Percentiles rank a stretch among this genome's conserved stretches.
phyloP scores from a whole-genome alignment of 1,140 invertebrate species.

The Ceratitis capitata region DNA sequence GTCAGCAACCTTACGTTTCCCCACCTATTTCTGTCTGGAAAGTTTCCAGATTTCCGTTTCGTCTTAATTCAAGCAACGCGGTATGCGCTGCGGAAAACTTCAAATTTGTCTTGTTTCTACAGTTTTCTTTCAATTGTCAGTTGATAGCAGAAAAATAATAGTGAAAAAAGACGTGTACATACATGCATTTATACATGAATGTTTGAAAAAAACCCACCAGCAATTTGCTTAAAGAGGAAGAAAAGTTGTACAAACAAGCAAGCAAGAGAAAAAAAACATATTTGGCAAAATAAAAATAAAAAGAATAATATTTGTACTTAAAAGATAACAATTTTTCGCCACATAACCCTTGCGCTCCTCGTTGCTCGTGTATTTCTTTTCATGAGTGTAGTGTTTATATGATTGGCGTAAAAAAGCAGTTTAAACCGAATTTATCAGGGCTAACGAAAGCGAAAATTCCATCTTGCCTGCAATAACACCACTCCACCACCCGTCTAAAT shows the following conservation, averaged over 20 bases:
- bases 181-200: not conserved
- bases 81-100: not conserved
- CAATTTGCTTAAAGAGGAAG: not conserved
- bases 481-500: not conserved
- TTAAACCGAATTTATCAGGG: not conserved
- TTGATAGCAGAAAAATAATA: not conserved
- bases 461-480: not conserved
- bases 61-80: not conserved
- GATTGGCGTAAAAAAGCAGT: not conserved
- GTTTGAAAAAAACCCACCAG: not conserved
- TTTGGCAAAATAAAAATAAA: conserved; percentile 17
- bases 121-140: conserved; percentile 8
- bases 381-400: not conserved
- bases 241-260: not conserved
- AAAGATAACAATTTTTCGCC: conserved; percentile 14
- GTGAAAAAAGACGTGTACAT: not conserved
- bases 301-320: not conserved
- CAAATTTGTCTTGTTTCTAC: not conserved
- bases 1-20: too few species aligned
- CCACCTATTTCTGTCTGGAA: not conserved
- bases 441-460: not conserved
- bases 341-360: not conserved
- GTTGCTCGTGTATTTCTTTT: not conserved
- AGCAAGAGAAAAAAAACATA: not conserved
- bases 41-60: not conserved